Percentiles rank a stretch among this genome's conserved stretches.
Evolutionary conservation across 2,888 invertebrate species (phyloP).

Genomic region (Pseudococcus longispinus): DNA sequence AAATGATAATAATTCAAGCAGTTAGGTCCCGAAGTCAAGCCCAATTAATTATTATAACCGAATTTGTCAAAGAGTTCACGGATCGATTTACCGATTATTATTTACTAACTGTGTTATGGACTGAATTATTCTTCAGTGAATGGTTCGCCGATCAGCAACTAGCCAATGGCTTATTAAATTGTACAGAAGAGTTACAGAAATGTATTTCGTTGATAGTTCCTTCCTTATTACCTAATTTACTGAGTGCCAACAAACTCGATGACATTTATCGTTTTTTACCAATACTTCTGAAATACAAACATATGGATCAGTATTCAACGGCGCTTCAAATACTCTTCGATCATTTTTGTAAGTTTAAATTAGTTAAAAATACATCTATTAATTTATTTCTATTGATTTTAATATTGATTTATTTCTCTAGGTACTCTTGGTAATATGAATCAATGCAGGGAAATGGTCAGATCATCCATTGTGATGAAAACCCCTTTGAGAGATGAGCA

Average conservation of each 20-base stretch:
- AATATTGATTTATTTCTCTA: constrained; percentile 48
- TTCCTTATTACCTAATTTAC: constrained; percentile 15
- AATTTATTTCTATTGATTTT: background rate
- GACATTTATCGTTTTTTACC: constrained; percentile 52
- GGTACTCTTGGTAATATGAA: constrained; percentile 45
- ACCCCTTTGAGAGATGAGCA: constrained; percentile 57
- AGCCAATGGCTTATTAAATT: constrained; percentile 52
- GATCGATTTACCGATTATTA: constrained; percentile 47
- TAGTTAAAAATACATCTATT: background rate
- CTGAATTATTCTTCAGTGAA: constrained; percentile 58
- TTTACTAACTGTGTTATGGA: constrained; percentile 57
- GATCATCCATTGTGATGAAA: constrained; percentile 56
- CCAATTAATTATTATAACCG: constrained; percentile 48
- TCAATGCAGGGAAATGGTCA: constrained; percentile 58
- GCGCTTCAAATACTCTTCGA: constrained; percentile 55
- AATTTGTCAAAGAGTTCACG: constrained; percentile 52
- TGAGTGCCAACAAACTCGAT: constrained; percentile 41
- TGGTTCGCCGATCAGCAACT: constrained; percentile 55
- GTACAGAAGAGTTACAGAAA: constrained; percentile 51
- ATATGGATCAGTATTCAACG: constrained; percentile 50
- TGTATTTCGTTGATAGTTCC: constrained; percentile 51
- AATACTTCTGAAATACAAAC: constrained; percentile 54
- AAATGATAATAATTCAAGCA: constrained; percentile 27
- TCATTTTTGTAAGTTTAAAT: constrained; percentile 57
- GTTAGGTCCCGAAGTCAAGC: constrained; percentile 54